Evolutionary conservation across 2,888 invertebrate genomes (phyloP), one percentile per base, ranked within the genome.

Genomic region (Gastracanthus pulcherrimus): DNA sequence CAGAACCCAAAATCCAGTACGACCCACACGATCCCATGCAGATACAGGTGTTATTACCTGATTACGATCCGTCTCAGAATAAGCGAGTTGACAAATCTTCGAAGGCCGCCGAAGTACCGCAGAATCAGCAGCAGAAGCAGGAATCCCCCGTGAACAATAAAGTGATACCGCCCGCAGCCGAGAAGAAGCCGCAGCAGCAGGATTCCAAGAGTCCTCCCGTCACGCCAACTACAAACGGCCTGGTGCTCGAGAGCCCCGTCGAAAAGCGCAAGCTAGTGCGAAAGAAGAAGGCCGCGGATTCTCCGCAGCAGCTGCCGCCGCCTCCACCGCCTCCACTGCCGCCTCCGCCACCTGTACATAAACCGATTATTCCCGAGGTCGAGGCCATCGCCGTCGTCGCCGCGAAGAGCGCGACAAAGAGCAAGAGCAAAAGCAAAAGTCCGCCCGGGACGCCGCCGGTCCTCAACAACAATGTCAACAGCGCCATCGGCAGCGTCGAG

Each of bases 1-100:
- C 91, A 0, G 89, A 88, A 1, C 84, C 88, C 0, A 90, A 87
- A 84, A 85, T 89, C 0, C 89, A 87, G 26, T 91, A 91, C 72
- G 88, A 90, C 84, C 91, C 91, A 0, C 86, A 89, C 11, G 90
- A 91, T 85, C 88, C 88, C 0, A 85, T 83, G 82, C 91, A 91
- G 71, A 91, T 91, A 70, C 88, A 90, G 79, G 58, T 90, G 5
- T 69, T 91, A 83, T 64, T 91, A 60, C 91, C 91, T 5, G 86
- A 90, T 38, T 91, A 91, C 66, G 89, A 91, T 83, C 90, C 90
- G 5, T 4, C 45, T 41, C 16, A 23, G 31, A 82, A 72, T 72
- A 62, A 19, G 19, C 41, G 41, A 19, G 77, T 19, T 31, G 60
- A 48, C 16, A n/a, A 36, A 38, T 5, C 48, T 4, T n/a, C n/a